Percentiles rank a stretch among this genome's conserved stretches.
Evolutionary conservation across 2,888 invertebrate species (phyloP).

Genomic region (Minunthozetes semirufus): DNA sequence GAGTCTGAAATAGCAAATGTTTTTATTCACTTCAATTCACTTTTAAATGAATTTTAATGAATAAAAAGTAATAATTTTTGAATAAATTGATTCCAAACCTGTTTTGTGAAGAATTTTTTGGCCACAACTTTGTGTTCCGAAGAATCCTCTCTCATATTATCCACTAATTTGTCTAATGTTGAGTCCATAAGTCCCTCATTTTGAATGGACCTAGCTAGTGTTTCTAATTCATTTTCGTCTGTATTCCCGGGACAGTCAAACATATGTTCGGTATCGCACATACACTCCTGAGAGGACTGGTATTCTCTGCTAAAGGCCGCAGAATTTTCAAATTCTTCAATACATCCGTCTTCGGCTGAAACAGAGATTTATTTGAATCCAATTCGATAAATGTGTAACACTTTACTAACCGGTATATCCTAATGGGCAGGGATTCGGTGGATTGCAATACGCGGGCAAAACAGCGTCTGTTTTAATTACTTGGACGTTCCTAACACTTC

Average conservation of each 20-base stretch:
- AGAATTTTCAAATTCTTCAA: conserved; percentile 85
- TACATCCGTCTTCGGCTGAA: conserved; percentile 75
- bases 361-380: conserved; percentile 38
- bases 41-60: background rate
- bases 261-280: conserved; percentile 98
- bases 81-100: conserved; percentile 14
- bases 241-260: conserved; percentile 67
- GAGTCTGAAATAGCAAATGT: conserved; percentile 34
- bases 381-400: background rate
- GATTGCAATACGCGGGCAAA: conserved; percentile 96
- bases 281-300: conserved; percentile 84
- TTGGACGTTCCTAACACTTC: conserved; percentile 55
- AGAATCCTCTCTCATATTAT: conserved; percentile 46
- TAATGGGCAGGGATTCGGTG: conserved; percentile 96
- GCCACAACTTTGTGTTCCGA: conserved; percentile 56
- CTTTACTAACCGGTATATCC: conserved; percentile 67
- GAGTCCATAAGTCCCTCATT: conserved; percentile 46
- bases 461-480: conserved; percentile 78
- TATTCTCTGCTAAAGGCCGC: conserved; percentile 90
- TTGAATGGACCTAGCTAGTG: conserved; percentile 46
- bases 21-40: background rate
- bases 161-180: conserved; percentile 63
- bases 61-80: background rate
- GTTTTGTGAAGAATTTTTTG: conserved; percentile 60
- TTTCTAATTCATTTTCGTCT: conserved; percentile 45